Conservation (phyloP, 2,113 vertebrate genomes). For the Paradoxurus hermaphroditus region DNA sequence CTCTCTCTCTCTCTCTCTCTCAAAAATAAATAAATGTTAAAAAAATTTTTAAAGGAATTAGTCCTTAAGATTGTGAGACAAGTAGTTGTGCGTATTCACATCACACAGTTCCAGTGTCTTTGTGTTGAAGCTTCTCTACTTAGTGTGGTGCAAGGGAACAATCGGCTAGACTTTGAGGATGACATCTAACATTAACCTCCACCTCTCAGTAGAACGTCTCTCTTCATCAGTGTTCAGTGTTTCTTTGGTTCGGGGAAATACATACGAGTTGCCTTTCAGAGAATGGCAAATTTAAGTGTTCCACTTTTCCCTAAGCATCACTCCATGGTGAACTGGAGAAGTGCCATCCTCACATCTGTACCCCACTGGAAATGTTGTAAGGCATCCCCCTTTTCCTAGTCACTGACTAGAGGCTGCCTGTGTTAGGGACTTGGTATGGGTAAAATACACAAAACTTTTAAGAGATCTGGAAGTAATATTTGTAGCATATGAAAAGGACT, state of each 20-base stretch:
- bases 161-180: background rate
- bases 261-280: background rate
- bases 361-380: background rate
- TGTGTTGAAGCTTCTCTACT: background rate
- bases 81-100: background rate
- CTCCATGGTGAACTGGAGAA: too few species aligned
- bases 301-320: accelerated
- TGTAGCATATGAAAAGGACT: background rate
- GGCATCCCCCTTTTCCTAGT: too few species aligned
- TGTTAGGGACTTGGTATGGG: background rate
- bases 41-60: too few species aligned
- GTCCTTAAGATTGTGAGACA: background rate
- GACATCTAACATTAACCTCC: background rate
- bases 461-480: background rate
- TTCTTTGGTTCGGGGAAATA: background rate
- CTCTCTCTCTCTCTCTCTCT: too few species aligned
- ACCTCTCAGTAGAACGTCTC: background rate
- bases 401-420: background rate
- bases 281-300: background rate
- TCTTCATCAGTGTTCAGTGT: background rate
- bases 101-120: accelerated
- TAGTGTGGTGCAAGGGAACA: background rate
- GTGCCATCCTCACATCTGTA: too few species aligned
- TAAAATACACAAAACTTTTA: background rate
- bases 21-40: too few species aligned